Conservation (phyloP, 2,113 vertebrate genomes). For the Phoxinus phoxinus region DNA sequence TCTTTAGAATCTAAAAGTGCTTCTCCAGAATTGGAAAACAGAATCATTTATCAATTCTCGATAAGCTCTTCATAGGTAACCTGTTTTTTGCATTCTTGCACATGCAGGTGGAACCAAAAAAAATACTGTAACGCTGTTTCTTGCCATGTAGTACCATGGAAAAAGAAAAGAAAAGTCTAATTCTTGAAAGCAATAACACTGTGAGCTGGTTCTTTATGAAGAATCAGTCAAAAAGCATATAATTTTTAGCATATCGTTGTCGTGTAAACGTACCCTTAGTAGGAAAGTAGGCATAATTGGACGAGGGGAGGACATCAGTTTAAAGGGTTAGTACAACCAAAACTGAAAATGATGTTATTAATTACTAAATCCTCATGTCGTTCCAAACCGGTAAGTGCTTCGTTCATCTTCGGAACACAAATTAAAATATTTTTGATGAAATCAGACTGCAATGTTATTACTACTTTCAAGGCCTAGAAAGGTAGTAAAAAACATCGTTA, state of each 20-base stretch:
- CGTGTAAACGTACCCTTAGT: background rate
- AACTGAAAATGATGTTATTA: too few species aligned
- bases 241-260: too few species aligned
- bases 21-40: background rate
- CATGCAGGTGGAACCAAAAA: background rate
- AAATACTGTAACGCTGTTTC: background rate
- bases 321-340: too few species aligned
- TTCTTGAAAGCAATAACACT: background rate
- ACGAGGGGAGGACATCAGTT: background rate
- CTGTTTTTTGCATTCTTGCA: background rate
- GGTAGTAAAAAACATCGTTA: too few species aligned
- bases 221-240: background rate
- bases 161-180: background rate
- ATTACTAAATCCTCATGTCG: too few species aligned
- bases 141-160: background rate
- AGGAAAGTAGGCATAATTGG: background rate
- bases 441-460: too few species aligned
- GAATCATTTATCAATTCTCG: background rate
- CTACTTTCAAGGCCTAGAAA: too few species aligned
- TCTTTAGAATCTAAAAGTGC: background rate
- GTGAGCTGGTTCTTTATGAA: background rate
- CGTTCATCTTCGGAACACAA: too few species aligned
- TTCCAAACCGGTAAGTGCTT: too few species aligned
- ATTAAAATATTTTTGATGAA: too few species aligned
- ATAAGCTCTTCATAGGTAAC: background rate